phyloP scores from a whole-genome alignment of 2,888 invertebrate species.

The Caenorhabditis doughertyi region DNA sequence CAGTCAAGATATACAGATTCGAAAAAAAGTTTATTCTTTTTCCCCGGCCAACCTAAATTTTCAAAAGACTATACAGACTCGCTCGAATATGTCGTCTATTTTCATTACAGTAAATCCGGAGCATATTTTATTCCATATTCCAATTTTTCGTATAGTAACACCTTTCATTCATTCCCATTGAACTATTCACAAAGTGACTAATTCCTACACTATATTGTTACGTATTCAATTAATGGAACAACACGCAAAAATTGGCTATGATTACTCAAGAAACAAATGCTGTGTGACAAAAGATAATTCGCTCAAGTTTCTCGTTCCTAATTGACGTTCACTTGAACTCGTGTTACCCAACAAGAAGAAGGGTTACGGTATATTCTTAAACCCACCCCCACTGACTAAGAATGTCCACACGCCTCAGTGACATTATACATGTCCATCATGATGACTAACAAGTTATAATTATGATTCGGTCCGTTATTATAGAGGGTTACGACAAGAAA shows the following conservation, averaged over 20 bases:
- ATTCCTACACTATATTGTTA: too few species aligned
- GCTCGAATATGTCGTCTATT: too few species aligned
- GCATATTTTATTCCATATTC: too few species aligned
- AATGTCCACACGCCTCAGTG: not conserved
- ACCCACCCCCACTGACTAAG: not conserved
- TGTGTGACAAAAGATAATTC: too few species aligned
- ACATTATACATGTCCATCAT: conserved; percentile 10
- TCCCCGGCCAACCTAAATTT: too few species aligned
- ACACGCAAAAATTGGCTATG: not conserved
- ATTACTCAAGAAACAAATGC: not conserved
- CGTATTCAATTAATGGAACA: not conserved
- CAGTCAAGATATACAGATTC: too few species aligned
- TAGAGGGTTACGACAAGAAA: not conserved
- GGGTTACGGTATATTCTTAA: too few species aligned
- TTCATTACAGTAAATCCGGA: too few species aligned
- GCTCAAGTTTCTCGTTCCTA: too few species aligned
- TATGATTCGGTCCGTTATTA: conserved; percentile 23
- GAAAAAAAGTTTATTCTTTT: too few species aligned
- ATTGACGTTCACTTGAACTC: not conserved
- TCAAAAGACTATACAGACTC: too few species aligned
- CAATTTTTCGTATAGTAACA: too few species aligned
- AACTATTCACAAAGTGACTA: not conserved
- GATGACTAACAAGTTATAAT: conserved; percentile 30
- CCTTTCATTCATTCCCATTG: not conserved
- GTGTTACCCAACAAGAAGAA: not conserved